These are phyloP conservation scores for Seira ritae DNA, from an alignment of 2,888 invertebrate species.

Conservation along the genomic window DNA sequence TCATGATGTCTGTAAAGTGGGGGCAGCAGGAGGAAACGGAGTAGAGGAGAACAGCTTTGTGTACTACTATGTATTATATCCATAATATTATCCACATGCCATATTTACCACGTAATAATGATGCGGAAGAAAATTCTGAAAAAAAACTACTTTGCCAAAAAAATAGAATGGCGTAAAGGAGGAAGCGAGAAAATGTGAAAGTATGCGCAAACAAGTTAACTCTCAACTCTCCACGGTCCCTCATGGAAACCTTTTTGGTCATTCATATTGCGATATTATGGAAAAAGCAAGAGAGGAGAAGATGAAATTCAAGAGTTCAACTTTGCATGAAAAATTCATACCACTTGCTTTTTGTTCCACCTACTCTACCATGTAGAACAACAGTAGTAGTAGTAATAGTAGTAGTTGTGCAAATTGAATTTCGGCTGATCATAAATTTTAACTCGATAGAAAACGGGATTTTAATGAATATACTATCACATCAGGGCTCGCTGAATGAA, in stretches of 20 bases:
- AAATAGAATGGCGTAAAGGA: background rate
- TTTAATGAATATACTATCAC: no score
- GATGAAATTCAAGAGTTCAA: background rate
- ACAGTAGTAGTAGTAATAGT: no score
- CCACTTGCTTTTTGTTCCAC: background rate
- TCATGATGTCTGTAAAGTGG: background rate
- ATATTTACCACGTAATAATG: constrained; percentile 10
- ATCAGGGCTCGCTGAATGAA: no score
- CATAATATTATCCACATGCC: no score
- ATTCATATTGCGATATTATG: constrained; percentile 16
- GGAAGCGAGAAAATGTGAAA: constrained; percentile 9
- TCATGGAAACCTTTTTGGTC: constrained; percentile 7
- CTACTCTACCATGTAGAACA: background rate
- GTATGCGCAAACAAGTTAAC: constrained; percentile 3
- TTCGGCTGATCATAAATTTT: background rate
- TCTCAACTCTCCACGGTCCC: background rate
- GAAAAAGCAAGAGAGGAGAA: background rate
- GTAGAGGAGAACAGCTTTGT: background rate
- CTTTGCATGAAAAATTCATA: background rate
- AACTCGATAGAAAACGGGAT: background rate
- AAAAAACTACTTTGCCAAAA: background rate
- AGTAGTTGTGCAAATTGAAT: constrained; percentile 3
- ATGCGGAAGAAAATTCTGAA: background rate
- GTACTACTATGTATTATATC: no score
- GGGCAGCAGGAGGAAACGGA: no score